Evolutionary conservation across 2,113 vertebrate species (phyloP), one percentile per base, ranked within the genome.

Genomic region (Lepus americanus): DNA sequence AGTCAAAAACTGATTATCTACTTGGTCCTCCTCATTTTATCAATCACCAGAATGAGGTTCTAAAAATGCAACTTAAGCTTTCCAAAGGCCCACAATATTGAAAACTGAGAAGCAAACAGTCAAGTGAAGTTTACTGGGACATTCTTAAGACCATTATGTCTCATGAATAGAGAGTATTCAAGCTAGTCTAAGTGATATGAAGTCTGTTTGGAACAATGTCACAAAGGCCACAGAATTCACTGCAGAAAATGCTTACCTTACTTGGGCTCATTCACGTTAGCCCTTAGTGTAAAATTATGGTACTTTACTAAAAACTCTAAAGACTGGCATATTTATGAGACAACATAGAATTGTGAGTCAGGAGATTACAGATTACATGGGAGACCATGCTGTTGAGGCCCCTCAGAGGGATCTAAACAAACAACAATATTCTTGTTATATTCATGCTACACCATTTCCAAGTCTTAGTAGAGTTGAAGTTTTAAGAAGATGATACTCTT

Each of bases 1-100:
- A 90, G 31, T 29, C 61, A 3, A 31, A 92, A 95, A 92, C 53
- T 83, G 27, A 70, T 83, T 49, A 51, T 44, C 70, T 74, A 83
- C 36, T 64, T 11, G 22, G 1, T 66, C 14, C 14, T 90, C 33
- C 51, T 72, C 4, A 66, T 64, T 4, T 51, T 74, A 67, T 33
- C 27, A 25, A 82, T 81, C 64, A 81, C 33, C 67, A 91, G 51
- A 92, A 9, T 73, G 36, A 86, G 13, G 23, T 36, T 19, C 74
- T 84, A 25, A 83, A 95, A 82, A 77, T 66, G n/a, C 20, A 84
- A 88, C 8, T 49, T 23, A 61, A 78, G 31, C 59, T 80, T 78
- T 44, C 6, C 49, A 51, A 89, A 87, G 49, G 36, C 10, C 31
- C 55, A 92, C 12, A 44, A 49, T 49, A 89, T 23, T 66, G 53